Evolutionary conservation across 2,113 vertebrate species (phyloP).

Genomic region (Bubo scandiacus): DNA sequence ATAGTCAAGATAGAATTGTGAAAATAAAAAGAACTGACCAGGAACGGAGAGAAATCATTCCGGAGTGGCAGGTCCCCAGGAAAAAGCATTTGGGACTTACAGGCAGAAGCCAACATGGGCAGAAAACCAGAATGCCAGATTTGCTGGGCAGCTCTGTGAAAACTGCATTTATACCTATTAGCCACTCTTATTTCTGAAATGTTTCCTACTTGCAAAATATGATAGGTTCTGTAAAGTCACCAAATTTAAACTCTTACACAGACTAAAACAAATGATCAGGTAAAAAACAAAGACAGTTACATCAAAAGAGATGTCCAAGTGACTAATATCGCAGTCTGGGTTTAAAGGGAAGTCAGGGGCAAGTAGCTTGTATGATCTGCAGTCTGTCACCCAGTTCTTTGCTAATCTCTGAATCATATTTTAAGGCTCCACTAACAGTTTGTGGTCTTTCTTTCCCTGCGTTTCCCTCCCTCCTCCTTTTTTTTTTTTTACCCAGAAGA

Average conservation of each 20-base stretch:
- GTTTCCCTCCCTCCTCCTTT: neutral
- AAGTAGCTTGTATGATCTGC: neutral
- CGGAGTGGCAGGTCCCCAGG: neutral
- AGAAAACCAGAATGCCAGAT: neutral
- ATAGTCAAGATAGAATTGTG: neutral
- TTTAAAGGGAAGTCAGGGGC: neutral
- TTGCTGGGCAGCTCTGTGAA: neutral
- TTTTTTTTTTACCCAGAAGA: neutral
- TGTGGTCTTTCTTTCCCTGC: neutral
- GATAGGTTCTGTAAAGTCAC: neutral
- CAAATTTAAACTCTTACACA: neutral
- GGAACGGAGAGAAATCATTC: neutral
- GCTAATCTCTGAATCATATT: neutral
- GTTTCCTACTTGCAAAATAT: neutral
- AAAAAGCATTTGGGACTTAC: neutral
- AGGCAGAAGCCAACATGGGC: neutral
- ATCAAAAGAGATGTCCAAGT: accelerated
- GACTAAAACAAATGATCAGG: neutral
- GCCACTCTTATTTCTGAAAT: neutral
- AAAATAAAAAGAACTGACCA: neutral
- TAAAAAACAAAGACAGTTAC: neutral
- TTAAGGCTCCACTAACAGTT: neutral
- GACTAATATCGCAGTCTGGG: neutral
- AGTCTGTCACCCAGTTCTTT: neutral
- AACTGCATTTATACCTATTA: neutral